Evolutionary conservation across 2,113 vertebrate species (phyloP).

Genomic region (Hipposideros armiger): DNA sequence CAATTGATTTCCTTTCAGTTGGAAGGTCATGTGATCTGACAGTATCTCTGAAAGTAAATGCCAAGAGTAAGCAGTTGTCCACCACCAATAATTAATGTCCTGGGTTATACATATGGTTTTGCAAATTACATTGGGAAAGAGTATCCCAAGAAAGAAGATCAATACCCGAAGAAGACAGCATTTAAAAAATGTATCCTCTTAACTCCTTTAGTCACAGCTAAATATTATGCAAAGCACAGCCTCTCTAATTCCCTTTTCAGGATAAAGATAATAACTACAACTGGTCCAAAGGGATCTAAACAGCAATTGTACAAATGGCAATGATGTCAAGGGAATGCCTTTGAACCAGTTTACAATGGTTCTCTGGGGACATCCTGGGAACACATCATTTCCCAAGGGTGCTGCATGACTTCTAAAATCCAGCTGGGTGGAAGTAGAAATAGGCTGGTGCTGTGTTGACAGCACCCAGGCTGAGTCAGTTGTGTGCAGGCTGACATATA

Average conservation of each 20-base stretch:
- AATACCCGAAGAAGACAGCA: slow-evolving; percentile 2
- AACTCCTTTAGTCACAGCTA: slow-evolving; percentile 55
- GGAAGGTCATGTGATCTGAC: slow-evolving; percentile 31
- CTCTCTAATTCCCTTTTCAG: slow-evolving; percentile 72
- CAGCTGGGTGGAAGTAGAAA: slow-evolving; percentile 33
- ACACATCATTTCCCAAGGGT: slow-evolving; percentile 62
- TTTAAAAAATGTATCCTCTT: slow-evolving; percentile 40
- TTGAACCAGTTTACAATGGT: slow-evolving; percentile 70
- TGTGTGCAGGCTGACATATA: no score
- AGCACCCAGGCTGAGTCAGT: no score
- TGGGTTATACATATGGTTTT: slow-evolving; percentile 27
- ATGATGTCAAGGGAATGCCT: slow-evolving; percentile 73
- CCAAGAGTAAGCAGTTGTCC: neutral
- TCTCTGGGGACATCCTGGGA: slow-evolving; percentile 34
- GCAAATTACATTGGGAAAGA: neutral
- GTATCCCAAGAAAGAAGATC: neutral
- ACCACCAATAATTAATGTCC: slow-evolving; percentile 38
- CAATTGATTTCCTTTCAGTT: slow-evolving; percentile 69
- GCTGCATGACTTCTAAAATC: neutral
- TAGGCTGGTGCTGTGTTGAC: neutral
- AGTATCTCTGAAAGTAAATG: slow-evolving; percentile 44
- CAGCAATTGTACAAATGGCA: slow-evolving; percentile 77
- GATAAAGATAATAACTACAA: slow-evolving; percentile 72
- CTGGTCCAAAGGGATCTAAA: slow-evolving; percentile 70
- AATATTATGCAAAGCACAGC: slow-evolving; percentile 45